phyloP scores from a whole-genome alignment of 2,113 vertebrate genomes.

The Tychaedon coryphoeus region DNA sequence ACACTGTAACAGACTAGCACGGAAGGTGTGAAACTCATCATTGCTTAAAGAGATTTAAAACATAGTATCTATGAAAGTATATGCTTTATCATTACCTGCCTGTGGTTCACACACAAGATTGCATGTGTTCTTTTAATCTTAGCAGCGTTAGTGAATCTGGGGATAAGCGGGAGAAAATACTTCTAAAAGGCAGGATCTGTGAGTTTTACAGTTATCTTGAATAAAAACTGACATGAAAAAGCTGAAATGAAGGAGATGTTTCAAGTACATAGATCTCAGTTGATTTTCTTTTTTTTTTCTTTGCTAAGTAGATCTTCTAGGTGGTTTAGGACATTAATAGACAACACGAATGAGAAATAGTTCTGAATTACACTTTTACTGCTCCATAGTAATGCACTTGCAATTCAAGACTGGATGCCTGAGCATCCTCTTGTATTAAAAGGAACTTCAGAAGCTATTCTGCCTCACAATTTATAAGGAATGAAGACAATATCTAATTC shows the following conservation, averaged over 20 bases:
- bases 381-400: background rate
- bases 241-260: background rate
- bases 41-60: background rate
- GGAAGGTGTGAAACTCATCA: background rate
- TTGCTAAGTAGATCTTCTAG: background rate
- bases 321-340: background rate
- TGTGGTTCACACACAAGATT: background rate
- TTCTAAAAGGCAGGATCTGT: background rate
- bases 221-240: background rate
- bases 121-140: background rate
- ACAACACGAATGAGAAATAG: background rate
- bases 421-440: background rate
- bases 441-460: background rate
- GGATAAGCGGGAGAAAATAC: background rate
- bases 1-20: background rate
- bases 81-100: background rate
- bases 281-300: background rate
- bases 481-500: slow-evolving; percentile 62
- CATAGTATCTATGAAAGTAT: background rate
- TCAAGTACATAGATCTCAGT: background rate
- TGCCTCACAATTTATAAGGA: slow-evolving; percentile 8
- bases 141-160: background rate
- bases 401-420: background rate
- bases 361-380: background rate
- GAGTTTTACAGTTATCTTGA: background rate